Percentiles rank a stretch among this genome's conserved stretches.
phyloP scores from a whole-genome alignment of 2,113 vertebrate genomes.

The Elephantulus edwardii region DNA sequence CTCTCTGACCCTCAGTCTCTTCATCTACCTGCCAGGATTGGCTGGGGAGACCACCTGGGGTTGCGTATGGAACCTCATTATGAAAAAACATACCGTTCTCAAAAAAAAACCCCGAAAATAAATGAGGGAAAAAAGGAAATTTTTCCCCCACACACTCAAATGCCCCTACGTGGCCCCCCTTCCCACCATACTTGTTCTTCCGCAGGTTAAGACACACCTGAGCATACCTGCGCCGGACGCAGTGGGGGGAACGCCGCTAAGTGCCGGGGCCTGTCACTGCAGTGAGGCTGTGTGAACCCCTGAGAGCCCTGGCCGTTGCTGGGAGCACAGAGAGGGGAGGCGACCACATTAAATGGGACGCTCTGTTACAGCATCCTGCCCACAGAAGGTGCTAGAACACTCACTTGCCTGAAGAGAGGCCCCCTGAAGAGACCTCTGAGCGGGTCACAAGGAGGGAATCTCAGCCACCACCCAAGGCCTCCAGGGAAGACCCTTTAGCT shows the following conservation, averaged over 20 bases:
- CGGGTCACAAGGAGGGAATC: neutral
- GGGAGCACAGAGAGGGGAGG: too few species aligned
- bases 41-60: neutral
- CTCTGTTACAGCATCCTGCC: neutral
- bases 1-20: neutral
- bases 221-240: neutral
- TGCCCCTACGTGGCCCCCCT: neutral
- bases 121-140: too few species aligned
- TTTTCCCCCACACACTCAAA: too few species aligned
- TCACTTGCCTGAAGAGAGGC: neutral
- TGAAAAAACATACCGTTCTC: neutral
- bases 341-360: neutral
- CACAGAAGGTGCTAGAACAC: accelerated
- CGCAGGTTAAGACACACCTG: accelerated
- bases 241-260: neutral
- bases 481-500: neutral
- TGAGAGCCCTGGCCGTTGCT: too few species aligned
- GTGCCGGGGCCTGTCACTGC: too few species aligned
- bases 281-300: too few species aligned
- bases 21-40: neutral
- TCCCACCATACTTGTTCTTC: neutral
- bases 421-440: neutral
- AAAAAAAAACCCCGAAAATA: too few species aligned
- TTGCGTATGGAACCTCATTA: neutral
- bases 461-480: neutral